Conservation (phyloP, 2,888 invertebrate genomes). For the Encarsia formosa region DNA sequence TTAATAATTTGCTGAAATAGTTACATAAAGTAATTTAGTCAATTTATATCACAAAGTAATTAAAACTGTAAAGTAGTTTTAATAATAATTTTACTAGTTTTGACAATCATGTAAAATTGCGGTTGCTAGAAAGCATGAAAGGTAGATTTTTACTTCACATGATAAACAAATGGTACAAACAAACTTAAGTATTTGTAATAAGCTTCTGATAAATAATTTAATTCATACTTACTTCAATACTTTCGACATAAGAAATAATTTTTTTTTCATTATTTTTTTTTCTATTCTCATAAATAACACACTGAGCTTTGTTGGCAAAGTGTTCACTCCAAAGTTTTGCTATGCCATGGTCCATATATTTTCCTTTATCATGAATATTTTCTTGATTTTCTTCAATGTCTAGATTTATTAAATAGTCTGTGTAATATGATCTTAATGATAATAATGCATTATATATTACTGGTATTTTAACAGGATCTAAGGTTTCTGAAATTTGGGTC, state of each 20-base stretch:
- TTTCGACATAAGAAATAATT: constrained; percentile 37
- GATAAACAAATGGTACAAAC: background rate
- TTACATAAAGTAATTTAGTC: too few species aligned
- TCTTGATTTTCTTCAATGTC: constrained; percentile 28
- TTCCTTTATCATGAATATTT: constrained; percentile 8
- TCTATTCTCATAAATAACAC: constrained; percentile 30
- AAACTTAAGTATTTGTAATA: too few species aligned
- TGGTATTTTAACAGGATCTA: constrained; percentile 36
- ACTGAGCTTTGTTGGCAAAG: constrained; percentile 33
- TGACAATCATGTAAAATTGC: too few species aligned
- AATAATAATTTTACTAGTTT: too few species aligned
- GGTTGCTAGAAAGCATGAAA: too few species aligned
- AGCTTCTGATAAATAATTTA: too few species aligned
- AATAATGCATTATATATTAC: constrained; percentile 40
- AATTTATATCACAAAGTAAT: too few species aligned
- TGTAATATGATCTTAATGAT: constrained; percentile 34
- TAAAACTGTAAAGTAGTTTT: too few species aligned
- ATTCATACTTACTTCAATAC: constrained; percentile 38
- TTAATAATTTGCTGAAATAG: constrained; percentile 22
- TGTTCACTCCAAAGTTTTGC: constrained; percentile 37
- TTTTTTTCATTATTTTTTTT: constrained; percentile 29
- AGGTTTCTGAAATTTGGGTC: constrained; percentile 34
- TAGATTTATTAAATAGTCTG: constrained; percentile 36
- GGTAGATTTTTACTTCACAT: background rate
- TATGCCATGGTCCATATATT: constrained; percentile 35